Evolutionary conservation across 2,113 vertebrate genomes (phyloP).

Genomic region (Eretmochelys imbricata): DNA sequence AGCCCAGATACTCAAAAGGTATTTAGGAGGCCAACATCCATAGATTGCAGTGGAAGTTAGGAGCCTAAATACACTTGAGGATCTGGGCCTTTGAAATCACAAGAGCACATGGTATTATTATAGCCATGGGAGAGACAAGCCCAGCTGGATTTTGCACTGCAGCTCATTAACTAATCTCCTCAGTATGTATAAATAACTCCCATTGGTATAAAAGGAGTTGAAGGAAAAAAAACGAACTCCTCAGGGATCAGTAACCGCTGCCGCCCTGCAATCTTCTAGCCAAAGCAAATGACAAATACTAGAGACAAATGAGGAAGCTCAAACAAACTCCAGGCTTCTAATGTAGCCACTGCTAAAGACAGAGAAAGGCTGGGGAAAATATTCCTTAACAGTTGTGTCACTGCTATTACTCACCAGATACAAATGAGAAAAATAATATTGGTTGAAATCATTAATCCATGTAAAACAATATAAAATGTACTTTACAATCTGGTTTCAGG

Average conservation of each 20-base stretch:
- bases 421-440: slow-evolving; percentile 23
- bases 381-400: not conserved
- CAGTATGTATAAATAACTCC: not conserved
- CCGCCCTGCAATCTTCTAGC: not conserved
- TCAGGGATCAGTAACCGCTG: slow-evolving; percentile 15
- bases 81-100: not conserved
- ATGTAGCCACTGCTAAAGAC: not conserved
- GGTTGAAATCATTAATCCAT: slow-evolving; percentile 41
- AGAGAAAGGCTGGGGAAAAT: not conserved
- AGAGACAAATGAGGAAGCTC: slow-evolving; percentile 15
- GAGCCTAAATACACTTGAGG: not conserved
- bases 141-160: fast-evolving
- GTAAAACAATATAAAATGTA: slow-evolving; percentile 20
- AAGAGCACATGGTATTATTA: fast-evolving
- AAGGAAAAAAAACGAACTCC: slow-evolving; percentile 41
- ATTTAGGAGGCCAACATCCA: not conserved
- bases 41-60: not conserved
- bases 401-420: fast-evolving
- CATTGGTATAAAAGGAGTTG: slow-evolving; percentile 7
- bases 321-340: not conserved
- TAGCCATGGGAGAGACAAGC: not conserved
- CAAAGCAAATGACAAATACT: not conserved
- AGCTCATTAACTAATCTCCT: slow-evolving; percentile 43
- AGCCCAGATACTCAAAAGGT: not conserved
- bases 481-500: slow-evolving; percentile 5